phyloP scores from a whole-genome alignment of 2,113 vertebrate species.

The Phodopus roborovskii region DNA sequence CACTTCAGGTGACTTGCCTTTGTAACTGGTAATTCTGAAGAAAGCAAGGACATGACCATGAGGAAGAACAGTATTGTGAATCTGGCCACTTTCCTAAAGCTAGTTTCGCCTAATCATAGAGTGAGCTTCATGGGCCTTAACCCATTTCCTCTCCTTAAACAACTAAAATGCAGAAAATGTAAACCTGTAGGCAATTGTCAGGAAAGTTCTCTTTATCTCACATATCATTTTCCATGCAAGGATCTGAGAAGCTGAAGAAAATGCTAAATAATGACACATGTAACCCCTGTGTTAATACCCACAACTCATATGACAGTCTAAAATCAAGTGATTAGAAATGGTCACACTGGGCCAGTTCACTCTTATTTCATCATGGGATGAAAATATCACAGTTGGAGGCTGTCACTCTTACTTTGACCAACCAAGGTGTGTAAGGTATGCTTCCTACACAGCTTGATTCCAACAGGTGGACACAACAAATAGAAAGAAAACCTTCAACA shows the following conservation, averaged over 20 bases:
- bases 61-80: background rate
- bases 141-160: background rate
- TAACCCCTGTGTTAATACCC: conserved; percentile 67
- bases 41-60: background rate
- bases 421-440: conserved; percentile 64
- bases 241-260: conserved; percentile 63
- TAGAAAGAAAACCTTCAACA: conserved; percentile 70
- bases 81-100: background rate
- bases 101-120: background rate
- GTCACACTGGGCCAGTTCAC: conserved; percentile 70
- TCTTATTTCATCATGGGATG: conserved; percentile 60
- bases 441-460: conserved; percentile 79
- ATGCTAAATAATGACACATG: conserved; percentile 71
- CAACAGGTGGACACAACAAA: conserved; percentile 77
- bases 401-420: conserved; percentile 70
- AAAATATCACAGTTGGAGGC: conserved; percentile 79
- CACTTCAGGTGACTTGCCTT: background rate
- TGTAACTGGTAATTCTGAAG: background rate
- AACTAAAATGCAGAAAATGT: background rate
- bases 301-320: conserved; percentile 72
- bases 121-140: background rate
- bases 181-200: background rate
- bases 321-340: conserved; percentile 80
- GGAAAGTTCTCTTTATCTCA: background rate
- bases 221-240: conserved; percentile 63